Evolutionary conservation across 2,888 invertebrate genomes (phyloP).

Genomic region (Toxonevra muliebris): DNA sequence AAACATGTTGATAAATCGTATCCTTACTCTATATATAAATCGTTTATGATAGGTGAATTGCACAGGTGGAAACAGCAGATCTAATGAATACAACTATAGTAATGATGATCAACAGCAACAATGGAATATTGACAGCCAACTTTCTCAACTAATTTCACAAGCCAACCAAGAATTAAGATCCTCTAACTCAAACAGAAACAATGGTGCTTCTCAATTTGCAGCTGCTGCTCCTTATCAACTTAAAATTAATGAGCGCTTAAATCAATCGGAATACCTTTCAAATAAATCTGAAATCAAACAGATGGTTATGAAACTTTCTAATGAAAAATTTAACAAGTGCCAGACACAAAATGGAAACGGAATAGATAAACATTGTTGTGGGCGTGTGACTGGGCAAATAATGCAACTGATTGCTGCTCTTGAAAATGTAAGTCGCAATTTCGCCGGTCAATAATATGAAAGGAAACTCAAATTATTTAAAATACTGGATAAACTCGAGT

Average conservation of each 20-base stretch:
- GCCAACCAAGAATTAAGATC: background rate
- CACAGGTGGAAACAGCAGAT: background rate
- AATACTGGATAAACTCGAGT: no score
- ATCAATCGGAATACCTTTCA: constrained; percentile 11
- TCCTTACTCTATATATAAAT: background rate
- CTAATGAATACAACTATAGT: background rate
- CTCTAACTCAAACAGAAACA: background rate
- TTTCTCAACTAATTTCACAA: no score
- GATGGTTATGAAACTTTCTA: constrained; percentile 20
- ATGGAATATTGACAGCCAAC: background rate
- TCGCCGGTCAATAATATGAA: background rate
- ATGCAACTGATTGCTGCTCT: constrained; percentile 43
- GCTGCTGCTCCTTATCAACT: constrained; percentile 15
- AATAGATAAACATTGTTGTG: constrained; percentile 39
- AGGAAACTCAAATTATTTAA: no score
- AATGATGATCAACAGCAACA: constrained; percentile 8
- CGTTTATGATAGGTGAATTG: background rate
- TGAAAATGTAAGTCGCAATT: constrained; percentile 31
- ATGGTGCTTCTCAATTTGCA: constrained; percentile 5
- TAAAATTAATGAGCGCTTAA: constrained; percentile 28
- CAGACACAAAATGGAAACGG: constrained; percentile 19
- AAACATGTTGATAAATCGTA: background rate
- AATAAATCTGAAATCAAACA: constrained; percentile 14
- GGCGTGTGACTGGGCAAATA: constrained; percentile 39
- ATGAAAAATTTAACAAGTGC: constrained; percentile 32